phyloP scores from a whole-genome alignment of 2,113 vertebrate genomes.

The Silurus asotus region DNA sequence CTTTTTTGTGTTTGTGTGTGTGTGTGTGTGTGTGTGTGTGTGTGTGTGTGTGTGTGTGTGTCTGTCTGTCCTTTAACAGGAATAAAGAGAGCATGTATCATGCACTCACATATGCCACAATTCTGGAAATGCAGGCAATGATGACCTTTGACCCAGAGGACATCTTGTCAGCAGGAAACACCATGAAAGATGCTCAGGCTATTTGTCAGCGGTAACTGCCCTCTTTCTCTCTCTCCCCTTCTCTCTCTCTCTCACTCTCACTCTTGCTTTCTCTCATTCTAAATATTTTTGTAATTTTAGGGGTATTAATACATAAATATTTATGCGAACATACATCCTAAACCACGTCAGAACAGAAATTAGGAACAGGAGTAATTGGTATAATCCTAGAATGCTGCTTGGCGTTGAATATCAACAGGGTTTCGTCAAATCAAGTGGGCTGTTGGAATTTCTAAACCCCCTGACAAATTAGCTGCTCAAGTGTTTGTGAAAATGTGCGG shows the following conservation, averaged over 20 bases:
- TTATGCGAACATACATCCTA: not conserved
- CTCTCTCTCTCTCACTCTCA: not conserved
- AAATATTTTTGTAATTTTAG: not conserved
- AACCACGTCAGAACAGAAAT: not conserved
- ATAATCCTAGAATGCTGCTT: conserved; percentile 15
- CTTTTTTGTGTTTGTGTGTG: conserved; percentile 44
- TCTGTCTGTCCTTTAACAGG: conserved; percentile 65
- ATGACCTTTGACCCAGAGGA: conserved; percentile 97
- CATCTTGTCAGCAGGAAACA: conserved; percentile 87
- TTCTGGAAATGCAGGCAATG: conserved; percentile 98
- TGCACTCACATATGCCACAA: conserved; percentile 92
- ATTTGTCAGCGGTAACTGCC: conserved; percentile 84
- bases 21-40: conserved; percentile 30
- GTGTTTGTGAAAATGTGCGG: conserved; percentile 41
- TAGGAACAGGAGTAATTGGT: conserved; percentile 1
- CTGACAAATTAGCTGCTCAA: conserved; percentile 21
- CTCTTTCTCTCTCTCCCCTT: not conserved
- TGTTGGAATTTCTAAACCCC: conserved; percentile 51
- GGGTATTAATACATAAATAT: not conserved
- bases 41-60: not conserved
- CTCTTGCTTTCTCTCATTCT: not conserved
- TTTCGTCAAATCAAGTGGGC: conserved; percentile 7
- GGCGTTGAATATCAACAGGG: not conserved
- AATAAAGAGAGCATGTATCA: conserved; percentile 98
- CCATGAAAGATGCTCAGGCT: conserved; percentile 93